Base-by-base conservation (phyloP, 2,113 vertebrate genomes). In the Neoarius graeffei region DNA sequence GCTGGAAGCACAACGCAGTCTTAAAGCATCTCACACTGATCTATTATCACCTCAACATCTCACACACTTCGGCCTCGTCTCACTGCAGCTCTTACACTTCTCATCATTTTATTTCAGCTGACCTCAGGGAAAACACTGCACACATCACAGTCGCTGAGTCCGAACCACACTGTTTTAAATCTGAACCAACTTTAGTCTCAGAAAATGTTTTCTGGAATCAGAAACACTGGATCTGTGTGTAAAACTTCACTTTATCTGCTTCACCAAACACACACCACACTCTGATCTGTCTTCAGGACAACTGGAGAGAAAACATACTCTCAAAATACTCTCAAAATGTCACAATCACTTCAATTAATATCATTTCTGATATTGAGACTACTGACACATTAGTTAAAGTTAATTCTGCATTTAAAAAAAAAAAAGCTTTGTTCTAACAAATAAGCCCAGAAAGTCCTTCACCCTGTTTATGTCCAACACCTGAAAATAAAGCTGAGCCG, bases 1-100 rank as follows among this genome's bases (percentile, higher is more conserved):
- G 90, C 87, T 89, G 85, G 77, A 89, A 86, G 56, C 27, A n/a
- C 80, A 87, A 35, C 67, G 20, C 42, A 48, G 56, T 85, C 62
- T 69, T n/a, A 83, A 73, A 82, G 83, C 52, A 60, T 64, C 57
- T 60, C 42, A 42, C 23, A 48, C 35, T 17, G 35, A 67, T 14
- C 14, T 23, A 20, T 52, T 52, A 67, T 71, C 83, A 67, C 81
- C 42, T 50, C 73, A 2, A 23, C 48, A 79, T 56, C 25, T 54
- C 50, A 15, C 76, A 79, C 76, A 77, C 17, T n/a, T 77, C 27
- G 35, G 1, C n/a, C 66, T 27, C 66, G 13, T 67, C 66, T 27
- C 14, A 9, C 73, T 23, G 42, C 19, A 10, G 7, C 42, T 10
- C 73, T 76, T 9, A 50, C 27, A 76, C 42, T 23, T 50, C 25